A percentile compares a stretch with the other conserved stretches of the same genome.
Evolutionary conservation across 2,888 invertebrate genomes (phyloP).

Genomic region (Molorchus minor): DNA sequence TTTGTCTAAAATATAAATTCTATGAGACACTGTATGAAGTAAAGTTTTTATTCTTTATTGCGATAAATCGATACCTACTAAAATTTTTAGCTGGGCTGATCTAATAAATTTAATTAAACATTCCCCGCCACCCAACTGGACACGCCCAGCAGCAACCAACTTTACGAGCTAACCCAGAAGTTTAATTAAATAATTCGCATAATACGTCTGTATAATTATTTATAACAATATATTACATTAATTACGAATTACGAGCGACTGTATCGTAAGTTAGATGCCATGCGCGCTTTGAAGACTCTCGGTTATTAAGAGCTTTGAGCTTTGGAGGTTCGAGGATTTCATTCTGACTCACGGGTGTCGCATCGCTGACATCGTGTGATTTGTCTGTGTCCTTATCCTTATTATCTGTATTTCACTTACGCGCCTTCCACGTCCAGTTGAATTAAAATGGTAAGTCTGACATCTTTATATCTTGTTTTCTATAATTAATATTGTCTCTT

Average conservation of each 20-base stretch:
- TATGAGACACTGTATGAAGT: too few species aligned
- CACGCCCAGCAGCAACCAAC: too few species aligned
- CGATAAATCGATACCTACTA: too few species aligned
- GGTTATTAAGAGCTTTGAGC: slow-evolving; percentile 20
- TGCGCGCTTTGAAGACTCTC: slow-evolving; percentile 20
- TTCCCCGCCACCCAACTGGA: too few species aligned
- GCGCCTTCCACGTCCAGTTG: background rate
- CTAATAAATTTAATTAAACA: too few species aligned
- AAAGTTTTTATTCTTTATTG: too few species aligned
- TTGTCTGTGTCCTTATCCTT: slow-evolving; percentile 27
- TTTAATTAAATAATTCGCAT: background rate
- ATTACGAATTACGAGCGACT: background rate
- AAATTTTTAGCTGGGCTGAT: too few species aligned
- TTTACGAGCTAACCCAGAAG: background rate
- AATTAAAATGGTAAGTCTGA: slow-evolving; percentile 39
- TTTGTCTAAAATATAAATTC: too few species aligned
- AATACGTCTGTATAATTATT: background rate
- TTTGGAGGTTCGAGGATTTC: background rate
- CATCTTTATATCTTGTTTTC: slow-evolving; percentile 6
- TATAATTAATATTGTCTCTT: too few species aligned
- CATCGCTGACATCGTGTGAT: slow-evolving; percentile 56
- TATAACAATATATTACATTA: background rate
- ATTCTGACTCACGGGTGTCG: slow-evolving; percentile 53
- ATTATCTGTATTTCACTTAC: too few species aligned
- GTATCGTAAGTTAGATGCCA: slow-evolving; percentile 6